phyloP scores from a whole-genome alignment of 2,888 invertebrate genomes.

The Napeogenes inachia region DNA sequence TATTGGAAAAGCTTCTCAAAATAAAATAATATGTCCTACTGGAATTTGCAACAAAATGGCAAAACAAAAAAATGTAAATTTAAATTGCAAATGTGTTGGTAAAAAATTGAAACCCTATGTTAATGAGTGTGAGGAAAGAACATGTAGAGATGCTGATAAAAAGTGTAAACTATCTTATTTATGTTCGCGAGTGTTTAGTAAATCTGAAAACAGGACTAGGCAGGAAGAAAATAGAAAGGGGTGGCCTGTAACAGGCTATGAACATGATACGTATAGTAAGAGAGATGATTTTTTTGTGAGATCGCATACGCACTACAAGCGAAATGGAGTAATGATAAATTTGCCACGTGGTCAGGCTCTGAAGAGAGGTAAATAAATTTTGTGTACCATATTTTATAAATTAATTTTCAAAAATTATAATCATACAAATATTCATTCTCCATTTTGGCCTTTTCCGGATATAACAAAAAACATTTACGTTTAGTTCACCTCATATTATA shows the following conservation, averaged over 20 bases:
- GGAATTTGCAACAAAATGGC: constrained; percentile 28
- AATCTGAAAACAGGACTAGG: constrained; percentile 21
- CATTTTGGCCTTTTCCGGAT: no score
- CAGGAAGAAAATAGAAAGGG: constrained; percentile 1
- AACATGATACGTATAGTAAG: neutral
- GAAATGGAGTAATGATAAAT: constrained; percentile 1
- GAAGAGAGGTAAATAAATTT: neutral
- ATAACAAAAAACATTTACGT: no score
- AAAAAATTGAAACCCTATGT: constrained; percentile 26
- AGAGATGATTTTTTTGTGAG: constrained; percentile 6
- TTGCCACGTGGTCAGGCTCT: neutral
- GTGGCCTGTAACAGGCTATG: neutral
- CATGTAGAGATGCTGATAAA: constrained; percentile 21
- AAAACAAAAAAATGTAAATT: constrained; percentile 15
- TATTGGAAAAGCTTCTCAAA: constrained; percentile 22
- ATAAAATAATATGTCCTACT: constrained; percentile 27
- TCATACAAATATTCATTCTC: no score
- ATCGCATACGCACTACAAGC: constrained; percentile 8
- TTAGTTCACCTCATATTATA: no score
- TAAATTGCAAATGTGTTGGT: constrained; percentile 30
- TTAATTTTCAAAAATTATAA: no score
- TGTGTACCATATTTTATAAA: no score
- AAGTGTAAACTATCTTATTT: constrained; percentile 21
- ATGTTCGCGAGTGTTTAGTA: constrained; percentile 28
- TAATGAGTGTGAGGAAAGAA: constrained; percentile 26